Evolutionary conservation across 2,113 vertebrate genomes (phyloP).

Genomic region (Entosphenus tridentatus): DNA sequence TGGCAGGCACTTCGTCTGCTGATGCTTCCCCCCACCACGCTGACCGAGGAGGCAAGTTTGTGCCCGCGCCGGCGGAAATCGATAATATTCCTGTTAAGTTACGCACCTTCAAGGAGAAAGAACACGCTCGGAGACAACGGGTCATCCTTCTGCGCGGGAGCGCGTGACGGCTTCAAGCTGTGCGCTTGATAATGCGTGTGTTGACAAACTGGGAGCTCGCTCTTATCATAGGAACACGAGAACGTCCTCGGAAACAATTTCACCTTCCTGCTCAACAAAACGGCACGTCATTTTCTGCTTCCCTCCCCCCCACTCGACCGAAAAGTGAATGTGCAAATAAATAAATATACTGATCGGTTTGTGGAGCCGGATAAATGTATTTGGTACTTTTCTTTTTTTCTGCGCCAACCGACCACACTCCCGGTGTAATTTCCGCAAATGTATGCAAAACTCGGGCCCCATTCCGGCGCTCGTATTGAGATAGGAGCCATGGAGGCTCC

Average conservation of each 20-base stretch:
- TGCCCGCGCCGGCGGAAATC: constrained; percentile 1
- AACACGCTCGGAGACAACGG: not conserved
- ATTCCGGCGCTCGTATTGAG: too few relatives aligned
- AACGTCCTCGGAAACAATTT: not conserved
- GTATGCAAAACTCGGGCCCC: too few relatives aligned
- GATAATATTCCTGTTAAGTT: constrained; percentile 5
- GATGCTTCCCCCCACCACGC: not conserved
- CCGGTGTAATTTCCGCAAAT: too few relatives aligned
- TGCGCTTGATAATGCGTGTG: not conserved
- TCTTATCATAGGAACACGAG: not conserved
- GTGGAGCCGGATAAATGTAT: too few relatives aligned
- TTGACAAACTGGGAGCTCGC: not conserved
- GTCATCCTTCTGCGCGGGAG: not conserved
- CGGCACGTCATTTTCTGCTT: not conserved
- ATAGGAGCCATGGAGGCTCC: too few relatives aligned
- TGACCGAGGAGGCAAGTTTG: not conserved
- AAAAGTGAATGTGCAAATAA: too few relatives aligned
- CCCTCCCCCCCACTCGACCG: too few relatives aligned
- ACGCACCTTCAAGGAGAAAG: constrained; percentile 5
- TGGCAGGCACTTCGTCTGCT: constrained; percentile 5
- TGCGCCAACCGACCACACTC: too few relatives aligned
- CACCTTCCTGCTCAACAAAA: not conserved
- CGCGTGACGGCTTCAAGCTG: not conserved
- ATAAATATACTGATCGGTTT: too few relatives aligned
- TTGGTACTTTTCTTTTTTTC: too few relatives aligned